These are phyloP conservation scores for Tragelaphus scriptus DNA, from an alignment of 2,113 vertebrate genomes.

Conservation along the genomic window DNA sequence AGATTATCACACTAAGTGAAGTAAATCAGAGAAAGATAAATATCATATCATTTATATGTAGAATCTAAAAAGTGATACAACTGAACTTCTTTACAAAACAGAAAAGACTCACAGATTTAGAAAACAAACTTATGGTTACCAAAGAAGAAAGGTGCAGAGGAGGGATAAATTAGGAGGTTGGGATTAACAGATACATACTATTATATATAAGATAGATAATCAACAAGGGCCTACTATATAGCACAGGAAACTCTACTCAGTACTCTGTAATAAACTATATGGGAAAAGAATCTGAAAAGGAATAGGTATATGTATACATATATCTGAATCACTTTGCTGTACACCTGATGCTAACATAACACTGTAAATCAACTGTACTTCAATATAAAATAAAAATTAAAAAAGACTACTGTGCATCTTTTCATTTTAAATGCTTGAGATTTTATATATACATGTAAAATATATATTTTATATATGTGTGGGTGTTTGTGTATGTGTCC, in stretches of 20 bases:
- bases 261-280: background rate
- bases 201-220: background rate
- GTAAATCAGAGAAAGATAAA: background rate
- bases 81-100: background rate
- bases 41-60: background rate
- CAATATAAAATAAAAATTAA: background rate
- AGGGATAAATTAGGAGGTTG: background rate
- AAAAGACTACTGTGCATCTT: background rate
- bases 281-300: background rate
- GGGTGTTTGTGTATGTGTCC: background rate
- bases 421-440: background rate
- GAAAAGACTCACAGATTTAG: background rate
- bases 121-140: background rate
- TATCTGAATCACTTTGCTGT: background rate
- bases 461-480: background rate
- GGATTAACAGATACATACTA: background rate
- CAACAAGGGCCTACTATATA: background rate
- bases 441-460: background rate
- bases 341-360: background rate
- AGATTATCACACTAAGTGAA: background rate
- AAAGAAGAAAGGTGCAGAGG: background rate
- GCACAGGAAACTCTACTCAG: background rate
- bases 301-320: background rate
- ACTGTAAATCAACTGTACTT: background rate
- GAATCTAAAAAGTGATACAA: background rate